phyloP scores from a whole-genome alignment of 2,113 vertebrate species.

The Rhinoderma darwinii region DNA sequence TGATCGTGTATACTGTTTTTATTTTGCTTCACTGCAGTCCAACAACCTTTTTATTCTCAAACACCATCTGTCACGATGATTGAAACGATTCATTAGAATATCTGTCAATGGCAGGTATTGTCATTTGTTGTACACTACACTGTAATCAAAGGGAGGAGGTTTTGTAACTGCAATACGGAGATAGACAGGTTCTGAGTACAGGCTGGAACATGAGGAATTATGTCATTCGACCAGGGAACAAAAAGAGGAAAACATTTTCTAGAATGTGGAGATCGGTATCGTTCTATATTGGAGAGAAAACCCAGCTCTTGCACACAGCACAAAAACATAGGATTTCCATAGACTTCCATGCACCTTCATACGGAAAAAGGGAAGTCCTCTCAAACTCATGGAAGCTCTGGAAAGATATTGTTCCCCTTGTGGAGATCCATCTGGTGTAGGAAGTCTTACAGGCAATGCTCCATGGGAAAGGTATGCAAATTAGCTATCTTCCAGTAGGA shows the following conservation, averaged over 20 bases:
- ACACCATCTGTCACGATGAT: slow-evolving; percentile 1
- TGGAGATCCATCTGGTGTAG: no score
- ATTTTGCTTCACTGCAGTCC: slow-evolving; percentile 39
- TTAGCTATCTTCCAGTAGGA: no score
- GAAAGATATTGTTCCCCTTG: no score
- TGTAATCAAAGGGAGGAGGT: slow-evolving; percentile 46
- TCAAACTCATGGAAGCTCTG: no score
- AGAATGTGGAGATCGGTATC: background rate
- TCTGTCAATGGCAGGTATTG: slow-evolving; percentile 36
- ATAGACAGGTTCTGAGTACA: slow-evolving; percentile 36
- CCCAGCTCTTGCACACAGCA: background rate
- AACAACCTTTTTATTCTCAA: slow-evolving; percentile 13
- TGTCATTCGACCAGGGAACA: background rate
- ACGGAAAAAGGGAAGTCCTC: no score
- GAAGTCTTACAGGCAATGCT: no score
- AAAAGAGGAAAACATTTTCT: background rate
- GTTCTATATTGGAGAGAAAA: background rate
- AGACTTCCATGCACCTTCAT: background rate
- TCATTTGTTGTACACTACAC: slow-evolving; percentile 27
- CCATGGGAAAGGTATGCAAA: no score
- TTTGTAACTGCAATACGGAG: background rate
- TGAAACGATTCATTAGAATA: slow-evolving; percentile 30
- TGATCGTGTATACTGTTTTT: background rate
- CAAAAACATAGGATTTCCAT: background rate
- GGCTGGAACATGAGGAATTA: slow-evolving; percentile 38